Base-by-base conservation (phyloP, 2,888 invertebrate species). In the Axea sp. region DNA sequence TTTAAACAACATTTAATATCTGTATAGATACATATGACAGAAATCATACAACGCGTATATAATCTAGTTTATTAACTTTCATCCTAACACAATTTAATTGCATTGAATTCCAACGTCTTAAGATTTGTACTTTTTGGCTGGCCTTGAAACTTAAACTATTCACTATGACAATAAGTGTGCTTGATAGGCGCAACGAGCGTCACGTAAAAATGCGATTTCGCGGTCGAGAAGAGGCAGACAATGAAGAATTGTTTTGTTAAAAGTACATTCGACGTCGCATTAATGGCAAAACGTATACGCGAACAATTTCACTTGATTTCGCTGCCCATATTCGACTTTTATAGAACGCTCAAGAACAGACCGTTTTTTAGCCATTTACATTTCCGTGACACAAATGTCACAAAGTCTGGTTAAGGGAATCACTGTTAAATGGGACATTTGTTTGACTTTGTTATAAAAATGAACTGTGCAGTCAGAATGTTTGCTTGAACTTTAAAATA, bases 201-300 rank as follows among this genome's bases (percentile, higher is more conserved):
- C 33, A 41, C 31, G 33, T 43, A 57, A 71, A 64, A 64, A 71
- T 43, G 24, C 41, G 57, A 71, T 64, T 71, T 71, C 37, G 55
- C 71, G 64, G 41, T 71, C 57, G 64, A 71, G 57, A 57, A 49
- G 72, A 41, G 30, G 28, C 11, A 64, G 59, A 72, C 57, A 65
- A 64, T 72, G 51, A 57, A 15, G 72, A 37, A 72, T 65, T 72
- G 43, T 72, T 65, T 71, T 64, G 57, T 51, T 71, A 64, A 57
- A 62, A 71, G 57, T 57, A 51, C 57, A 37, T 41, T 62, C 55
- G 62, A 64, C 28, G 51, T 41, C 51, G 37, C 51, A 47, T 57
- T 51, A 65, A 51, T 24, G 33, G 31, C 28, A 24, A 65, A 72
- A 64, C 22, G 37, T 72, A 49, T 57, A 31, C 49, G 12, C 28